Conservation (phyloP, 2,888 invertebrate species). For the Aphidoletes aphidimyza region DNA sequence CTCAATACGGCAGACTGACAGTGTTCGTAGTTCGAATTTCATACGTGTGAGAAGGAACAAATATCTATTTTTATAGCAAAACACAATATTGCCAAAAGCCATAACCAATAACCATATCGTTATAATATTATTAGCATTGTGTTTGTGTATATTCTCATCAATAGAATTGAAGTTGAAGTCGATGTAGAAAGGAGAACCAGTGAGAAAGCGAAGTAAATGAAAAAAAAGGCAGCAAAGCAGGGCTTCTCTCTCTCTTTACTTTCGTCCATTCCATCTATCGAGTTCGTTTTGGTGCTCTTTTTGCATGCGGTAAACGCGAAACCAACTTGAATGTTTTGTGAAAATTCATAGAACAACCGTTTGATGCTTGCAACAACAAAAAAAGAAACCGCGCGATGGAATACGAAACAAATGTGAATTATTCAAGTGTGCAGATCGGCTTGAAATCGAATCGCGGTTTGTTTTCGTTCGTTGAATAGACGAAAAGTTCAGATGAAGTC, state of each 20-base stretch:
- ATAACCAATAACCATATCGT: slow-evolving; percentile 51
- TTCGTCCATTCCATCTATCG: background rate
- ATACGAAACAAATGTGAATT: slow-evolving; percentile 17
- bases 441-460: background rate
- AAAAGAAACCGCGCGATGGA: no score
- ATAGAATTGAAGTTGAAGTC: background rate
- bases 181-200: background rate
- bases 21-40: background rate
- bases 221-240: background rate
- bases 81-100: slow-evolving; percentile 42
- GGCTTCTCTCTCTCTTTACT: no score
- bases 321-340: background rate
- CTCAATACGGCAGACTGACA: no score
- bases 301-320: no score
- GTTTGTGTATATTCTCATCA: slow-evolving; percentile 21
- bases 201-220: background rate
- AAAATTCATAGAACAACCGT: background rate
- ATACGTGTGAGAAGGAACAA: background rate
- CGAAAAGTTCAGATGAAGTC: background rate
- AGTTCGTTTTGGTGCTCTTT: background rate
- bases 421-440: background rate
- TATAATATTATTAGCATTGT: slow-evolving; percentile 43
- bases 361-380: no score
- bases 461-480: slow-evolving; percentile 4
- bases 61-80: slow-evolving; percentile 41